phyloP scores from a whole-genome alignment of 2,797 vertebrate species.

The Hyperoplus lanceolatus region DNA sequence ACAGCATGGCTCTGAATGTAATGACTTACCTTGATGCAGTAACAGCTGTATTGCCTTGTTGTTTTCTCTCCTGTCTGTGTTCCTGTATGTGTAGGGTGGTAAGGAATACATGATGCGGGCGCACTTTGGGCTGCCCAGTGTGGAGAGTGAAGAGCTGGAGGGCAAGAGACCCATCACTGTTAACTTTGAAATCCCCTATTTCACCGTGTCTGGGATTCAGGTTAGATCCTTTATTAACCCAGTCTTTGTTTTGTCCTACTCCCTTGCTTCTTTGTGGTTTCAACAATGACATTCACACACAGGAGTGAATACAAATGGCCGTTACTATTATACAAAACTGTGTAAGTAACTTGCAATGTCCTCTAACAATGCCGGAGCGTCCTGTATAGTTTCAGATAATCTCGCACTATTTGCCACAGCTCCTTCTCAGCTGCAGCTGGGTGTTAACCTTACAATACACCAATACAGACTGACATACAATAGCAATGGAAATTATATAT shows the following conservation, averaged over 20 bases:
- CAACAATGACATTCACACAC: conserved; percentile 14
- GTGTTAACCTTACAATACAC: not conserved
- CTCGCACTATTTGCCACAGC: not conserved
- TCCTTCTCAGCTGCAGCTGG: not conserved
- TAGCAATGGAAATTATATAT: not conserved
- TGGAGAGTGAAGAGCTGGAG: conserved; percentile 86
- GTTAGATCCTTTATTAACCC: conserved; percentile 54
- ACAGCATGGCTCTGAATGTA: not conserved
- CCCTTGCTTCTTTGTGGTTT: conserved; percentile 5
- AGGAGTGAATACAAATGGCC: not conserved
- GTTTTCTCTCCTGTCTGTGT: conserved; percentile 23
- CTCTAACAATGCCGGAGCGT: conserved; percentile 1
- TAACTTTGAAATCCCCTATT: conserved; percentile 90
- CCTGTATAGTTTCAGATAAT: conserved; percentile 10
- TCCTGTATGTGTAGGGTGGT: conserved; percentile 79
- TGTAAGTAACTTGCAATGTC: conserved; percentile 26
- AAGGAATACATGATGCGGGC: conserved; percentile 89
- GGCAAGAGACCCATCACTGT: conserved; percentile 87
- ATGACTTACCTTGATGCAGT: conserved; percentile 16
- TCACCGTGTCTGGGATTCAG: conserved; percentile 90
- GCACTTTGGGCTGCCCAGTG: conserved; percentile 88
- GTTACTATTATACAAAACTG: not conserved
- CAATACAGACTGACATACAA: not conserved
- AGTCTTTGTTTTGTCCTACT: not conserved
- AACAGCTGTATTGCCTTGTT: conserved; percentile 5